Base-by-base conservation (phyloP, 2,888 invertebrate genomes). In the Drosophila algonquin region DNA sequence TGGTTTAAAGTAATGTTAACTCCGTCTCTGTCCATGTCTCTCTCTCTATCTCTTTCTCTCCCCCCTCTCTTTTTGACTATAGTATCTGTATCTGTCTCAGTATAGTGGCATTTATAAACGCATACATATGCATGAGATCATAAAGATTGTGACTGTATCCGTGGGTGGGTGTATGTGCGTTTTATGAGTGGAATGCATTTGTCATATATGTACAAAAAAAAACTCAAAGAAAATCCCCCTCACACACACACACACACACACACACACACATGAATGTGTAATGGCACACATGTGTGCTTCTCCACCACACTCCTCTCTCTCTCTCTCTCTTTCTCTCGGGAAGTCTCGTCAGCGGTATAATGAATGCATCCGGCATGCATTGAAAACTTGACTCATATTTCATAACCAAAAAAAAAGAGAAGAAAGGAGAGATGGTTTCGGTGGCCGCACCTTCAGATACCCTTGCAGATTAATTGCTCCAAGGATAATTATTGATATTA, bases 351-450 rank as follows among this genome's bases (percentile, higher is more conserved):
- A 89, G 74, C 86, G 75, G 86, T 86, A 72, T 72, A 85, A 89
- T 87, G 89, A 87, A 86, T 89, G 89, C 88, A 89, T 87, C 86
- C 86, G 86, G 88, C 80, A 88, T 89, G 86, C 86, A 87, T 86
- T 86, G 86, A 86, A 87, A 86, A 86, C 86, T 85, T 85, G 86
- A 80, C 86, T 86, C 89, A 88, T 89, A 88, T 88, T 85, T 89
- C 89, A 87, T 80, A 83, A 62, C 80, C 77, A 71, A 84, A 87
- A 74, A 56, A 56, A 44, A 56, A 65, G 63, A 57, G 64, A 53
- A 14, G 32, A 63, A 45, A 45, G 44, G 9, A 50, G 10, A 48
- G 9, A 32, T 32, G 45, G 58, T 10, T 40, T 56, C 16, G 32
- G 54, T 53, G 54, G 32, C 10, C 58, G 48, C 56, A 63, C 58